Evolutionary conservation across 1,140 invertebrate genomes (phyloP), one percentile per base, ranked within the genome.

Genomic region (Armadillidium nasatum): DNA sequence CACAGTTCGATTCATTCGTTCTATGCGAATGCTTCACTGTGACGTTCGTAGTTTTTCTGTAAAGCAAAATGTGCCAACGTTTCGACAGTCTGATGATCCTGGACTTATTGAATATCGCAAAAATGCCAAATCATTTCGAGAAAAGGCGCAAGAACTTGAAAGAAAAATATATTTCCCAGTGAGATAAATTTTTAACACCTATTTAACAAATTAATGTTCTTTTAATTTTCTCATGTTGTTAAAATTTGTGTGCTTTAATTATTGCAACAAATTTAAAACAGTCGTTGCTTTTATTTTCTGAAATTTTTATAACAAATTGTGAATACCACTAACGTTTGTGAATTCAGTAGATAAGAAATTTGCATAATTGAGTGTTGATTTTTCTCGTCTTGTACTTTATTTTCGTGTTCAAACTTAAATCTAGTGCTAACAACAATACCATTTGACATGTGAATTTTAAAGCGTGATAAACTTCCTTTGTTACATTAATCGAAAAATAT

Each of bases 1-100:
- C 78, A 91, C 88, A 4, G 89, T 91, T 82, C 90, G 91, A 76
- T 91, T 92, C 84, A 87, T 90, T 82, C 91, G 92, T 85, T 92
- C 90, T 84, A 88, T 92, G 87, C 89, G 90, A 83, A 90, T 92
- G 88, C 85, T 92, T 77, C 88, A 91, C 84, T 87, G 78, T 44
- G 81, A 76, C n/a, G 46, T 75, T 9, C 46, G 21, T 23, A 22
- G 15, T 11, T 46, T 15, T 72, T 44, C 75, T 6, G 43, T 75
- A 22, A 21, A 78, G 66, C 19, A 3, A n/a, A n/a, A 74, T 33
- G 54, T 75, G 67, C 44, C 45, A 0, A 75, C 79, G 4, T 78
- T 73, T 67, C 60, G 71, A 50, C 50, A 71, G n/a, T 70, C 72
- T 21, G 60, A 76, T 10, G 79, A 80, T 23, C 11, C 19, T n/a